A percentile compares a stretch with the other conserved stretches of the same genome.
phyloP scores from a whole-genome alignment of 1,140 invertebrate genomes.

The Habropoda laboriosa region DNA sequence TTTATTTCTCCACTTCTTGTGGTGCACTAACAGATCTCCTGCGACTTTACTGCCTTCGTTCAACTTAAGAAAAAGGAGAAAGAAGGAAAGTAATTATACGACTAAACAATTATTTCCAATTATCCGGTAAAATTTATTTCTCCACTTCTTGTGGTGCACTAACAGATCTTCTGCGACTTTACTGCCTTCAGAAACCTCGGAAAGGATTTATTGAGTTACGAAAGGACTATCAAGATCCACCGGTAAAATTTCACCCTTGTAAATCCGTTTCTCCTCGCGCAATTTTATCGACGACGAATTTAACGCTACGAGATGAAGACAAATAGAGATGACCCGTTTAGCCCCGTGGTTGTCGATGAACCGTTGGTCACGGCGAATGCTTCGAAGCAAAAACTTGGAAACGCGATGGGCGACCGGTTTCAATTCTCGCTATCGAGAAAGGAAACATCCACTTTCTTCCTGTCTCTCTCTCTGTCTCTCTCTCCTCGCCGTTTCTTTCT shows the following conservation, averaged over 20 bases:
- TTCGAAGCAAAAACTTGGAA: conserved; percentile 64
- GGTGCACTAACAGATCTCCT: neutral
- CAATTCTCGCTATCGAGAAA: conserved; percentile 65
- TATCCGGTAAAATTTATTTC: neutral
- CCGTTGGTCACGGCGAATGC: conserved; percentile 48
- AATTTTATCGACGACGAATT: conserved; percentile 9
- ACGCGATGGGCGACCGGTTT: conserved; percentile 65
- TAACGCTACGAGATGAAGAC: conserved; percentile 32
- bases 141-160: neutral
- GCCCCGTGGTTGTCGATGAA: conserved; percentile 39
- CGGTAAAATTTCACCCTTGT: neutral
- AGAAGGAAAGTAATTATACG: too few relatives aligned
- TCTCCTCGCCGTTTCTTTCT: neutral
- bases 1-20: neutral
- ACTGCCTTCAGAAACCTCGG: neutral
- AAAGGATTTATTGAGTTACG: too few relatives aligned
- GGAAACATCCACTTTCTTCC: conserved; percentile 66
- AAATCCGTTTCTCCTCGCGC: neutral
- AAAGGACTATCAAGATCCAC: too few relatives aligned
- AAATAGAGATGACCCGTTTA: conserved; percentile 61
- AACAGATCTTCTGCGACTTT: neutral
- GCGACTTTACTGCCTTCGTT: neutral
- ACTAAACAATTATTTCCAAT: neutral
- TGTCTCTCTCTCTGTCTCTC: conserved; percentile 38
- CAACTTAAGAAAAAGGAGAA: too few relatives aligned